Base-by-base conservation (phyloP, 2,888 invertebrate species). In the Gymnosoma rotundatum region DNA sequence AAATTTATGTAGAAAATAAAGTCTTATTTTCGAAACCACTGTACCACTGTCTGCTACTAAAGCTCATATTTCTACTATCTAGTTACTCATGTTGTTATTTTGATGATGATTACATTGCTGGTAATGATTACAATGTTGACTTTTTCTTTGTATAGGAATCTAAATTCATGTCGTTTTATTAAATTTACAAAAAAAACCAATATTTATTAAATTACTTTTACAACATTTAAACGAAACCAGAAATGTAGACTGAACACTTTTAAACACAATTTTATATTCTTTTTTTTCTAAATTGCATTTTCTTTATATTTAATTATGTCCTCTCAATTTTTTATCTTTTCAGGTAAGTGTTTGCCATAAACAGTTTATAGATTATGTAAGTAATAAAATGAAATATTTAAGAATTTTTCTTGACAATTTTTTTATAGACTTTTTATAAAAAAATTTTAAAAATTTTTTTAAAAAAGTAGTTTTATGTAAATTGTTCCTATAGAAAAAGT, bases 201-300 rank as follows among this genome's bases (percentile, higher is more conserved):
- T 90, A 90, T 90, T 90, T 90, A 91, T 91, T 90, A 89, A 89
- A 90, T 90, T 90, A 89, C 88, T 90, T 90, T 90, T 87, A 52
- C 87, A 90, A 90, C 88, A 48, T 32, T 36, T 61, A 32, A 88
- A 87, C 89, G 87, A 87, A 87, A 88, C 87, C 87, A 87, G 88
- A 87, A 87, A 88, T 18, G 3, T 7, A 42, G 42, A 48, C 6
- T 16, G 87, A 42, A 38, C 9, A 38, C 42, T 18, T 16, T 25
- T 61, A 42, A 7, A 58, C 14, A 48, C 4, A 48, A 16, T 48
- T 14, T 48, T 3, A 1, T 16, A 48, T 48, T 14, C n/a, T 4
- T 48, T 87, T 14, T 48, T 4, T 48, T 87, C 32, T 6, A 8
- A 32, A 32, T 32, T 32, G 32, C 8, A 32, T 86, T 87, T 86